Conservation (phyloP, 2,797 vertebrate genomes). For the Babyrousa celebensis region DNA sequence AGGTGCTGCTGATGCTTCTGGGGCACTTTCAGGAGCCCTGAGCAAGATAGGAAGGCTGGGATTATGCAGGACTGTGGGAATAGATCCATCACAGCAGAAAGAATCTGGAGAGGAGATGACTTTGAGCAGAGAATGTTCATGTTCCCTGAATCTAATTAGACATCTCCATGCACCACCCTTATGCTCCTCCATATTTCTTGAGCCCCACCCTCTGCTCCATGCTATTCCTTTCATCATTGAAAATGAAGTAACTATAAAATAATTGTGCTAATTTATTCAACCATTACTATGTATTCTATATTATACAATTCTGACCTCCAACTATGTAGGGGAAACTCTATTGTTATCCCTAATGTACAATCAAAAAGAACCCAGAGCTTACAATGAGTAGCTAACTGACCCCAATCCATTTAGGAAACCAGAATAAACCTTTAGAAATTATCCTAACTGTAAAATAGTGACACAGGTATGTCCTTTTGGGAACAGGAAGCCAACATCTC, state of each 20-base stretch:
- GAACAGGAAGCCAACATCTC: background rate
- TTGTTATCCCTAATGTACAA: background rate
- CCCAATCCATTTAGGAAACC: background rate
- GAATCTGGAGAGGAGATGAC: background rate
- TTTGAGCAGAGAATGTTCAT: background rate
- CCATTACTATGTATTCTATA: background rate
- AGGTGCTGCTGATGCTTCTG: too few species aligned
- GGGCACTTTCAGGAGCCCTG: background rate
- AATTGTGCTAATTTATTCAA: background rate
- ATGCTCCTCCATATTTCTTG: background rate
- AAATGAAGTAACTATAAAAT: background rate
- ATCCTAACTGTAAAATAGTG: background rate
- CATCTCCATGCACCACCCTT: background rate
- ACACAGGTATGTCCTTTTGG: background rate
- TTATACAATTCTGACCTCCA: background rate
- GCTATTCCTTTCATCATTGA: background rate
- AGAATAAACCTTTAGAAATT: slow-evolving; percentile 12
- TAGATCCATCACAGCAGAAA: background rate
- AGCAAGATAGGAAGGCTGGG: background rate
- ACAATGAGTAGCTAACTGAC: background rate
- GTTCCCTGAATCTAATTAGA: background rate
- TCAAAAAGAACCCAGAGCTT: background rate
- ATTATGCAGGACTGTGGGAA: background rate
- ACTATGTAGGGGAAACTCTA: background rate
- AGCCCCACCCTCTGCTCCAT: background rate